These are phyloP conservation scores for Petrocephalus sullivani DNA, from an alignment of 2,797 vertebrate genomes.

Conservation along the genomic window DNA sequence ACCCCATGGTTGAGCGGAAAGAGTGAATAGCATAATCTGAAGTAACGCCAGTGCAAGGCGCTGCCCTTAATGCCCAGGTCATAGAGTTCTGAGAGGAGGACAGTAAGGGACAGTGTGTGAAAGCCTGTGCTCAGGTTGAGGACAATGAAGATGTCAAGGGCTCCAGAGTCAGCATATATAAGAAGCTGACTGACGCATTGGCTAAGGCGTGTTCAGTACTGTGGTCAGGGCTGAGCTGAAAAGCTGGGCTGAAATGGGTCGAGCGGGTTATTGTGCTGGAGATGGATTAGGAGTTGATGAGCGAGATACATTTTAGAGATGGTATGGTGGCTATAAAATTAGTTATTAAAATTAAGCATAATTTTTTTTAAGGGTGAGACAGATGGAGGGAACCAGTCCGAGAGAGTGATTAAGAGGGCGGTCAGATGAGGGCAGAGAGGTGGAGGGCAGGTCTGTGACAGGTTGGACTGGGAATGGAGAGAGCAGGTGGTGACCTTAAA, in stretches of 20 bases:
- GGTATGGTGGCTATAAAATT: not conserved
- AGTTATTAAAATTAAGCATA: not conserved
- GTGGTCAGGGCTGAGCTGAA: not conserved
- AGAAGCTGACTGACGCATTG: not conserved
- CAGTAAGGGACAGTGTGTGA: not conserved
- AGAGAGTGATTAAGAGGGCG: not conserved
- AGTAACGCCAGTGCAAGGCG: not conserved
- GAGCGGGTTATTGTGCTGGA: not conserved
- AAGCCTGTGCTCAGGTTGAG: not conserved
- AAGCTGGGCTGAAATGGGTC: not conserved
- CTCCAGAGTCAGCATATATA: not conserved
- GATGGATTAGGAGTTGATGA: not conserved
- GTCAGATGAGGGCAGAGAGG: not conserved
- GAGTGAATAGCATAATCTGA: not conserved
- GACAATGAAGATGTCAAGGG: not conserved
- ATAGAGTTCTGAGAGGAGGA: not conserved
- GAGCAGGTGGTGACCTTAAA: not conserved
- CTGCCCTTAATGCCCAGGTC: not conserved
- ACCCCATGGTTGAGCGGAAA: not conserved
- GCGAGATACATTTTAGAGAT: not conserved
- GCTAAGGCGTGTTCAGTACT: not conserved
- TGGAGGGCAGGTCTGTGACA: not conserved
- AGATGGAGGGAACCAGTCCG: not conserved
- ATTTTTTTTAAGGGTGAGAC: not conserved
- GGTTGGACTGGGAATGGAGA: not conserved